Evolutionary conservation across 2,797 vertebrate species (phyloP).

Genomic region (Alectoris magna): DNA sequence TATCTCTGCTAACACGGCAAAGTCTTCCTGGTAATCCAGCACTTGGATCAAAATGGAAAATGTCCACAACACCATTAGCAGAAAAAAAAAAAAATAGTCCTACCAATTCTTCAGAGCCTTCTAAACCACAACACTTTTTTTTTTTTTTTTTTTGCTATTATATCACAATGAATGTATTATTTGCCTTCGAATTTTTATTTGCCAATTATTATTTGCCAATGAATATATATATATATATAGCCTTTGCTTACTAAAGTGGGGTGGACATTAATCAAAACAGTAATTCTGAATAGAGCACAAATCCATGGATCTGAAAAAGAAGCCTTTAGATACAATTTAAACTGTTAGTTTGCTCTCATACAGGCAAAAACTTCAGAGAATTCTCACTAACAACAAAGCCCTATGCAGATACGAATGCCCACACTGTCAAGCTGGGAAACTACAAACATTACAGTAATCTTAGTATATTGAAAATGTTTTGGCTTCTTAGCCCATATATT

Average conservation of each 20-base stretch:
- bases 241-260: background rate
- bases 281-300: background rate
- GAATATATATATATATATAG: background rate
- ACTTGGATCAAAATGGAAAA: background rate
- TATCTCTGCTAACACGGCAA: background rate
- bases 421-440: background rate
- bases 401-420: rapidly evolving
- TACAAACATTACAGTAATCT: background rate
- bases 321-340: background rate
- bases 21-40: background rate
- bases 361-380: background rate
- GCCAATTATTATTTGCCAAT: too few species aligned
- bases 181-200: too few species aligned
- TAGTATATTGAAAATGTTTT: background rate
- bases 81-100: background rate
- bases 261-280: background rate
- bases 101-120: background rate
- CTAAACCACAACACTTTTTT: too few species aligned
- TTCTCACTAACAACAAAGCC: background rate
- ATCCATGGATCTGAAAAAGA: background rate
- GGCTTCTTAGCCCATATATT: background rate
- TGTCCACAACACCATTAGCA: too few species aligned
- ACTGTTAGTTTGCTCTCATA: background rate
- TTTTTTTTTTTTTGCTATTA: background rate
- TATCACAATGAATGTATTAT: background rate